Evolutionary conservation across 1,140 invertebrate genomes (phyloP), one percentile per base, ranked within the genome.

Genomic region (Nephotettix cincticeps): DNA sequence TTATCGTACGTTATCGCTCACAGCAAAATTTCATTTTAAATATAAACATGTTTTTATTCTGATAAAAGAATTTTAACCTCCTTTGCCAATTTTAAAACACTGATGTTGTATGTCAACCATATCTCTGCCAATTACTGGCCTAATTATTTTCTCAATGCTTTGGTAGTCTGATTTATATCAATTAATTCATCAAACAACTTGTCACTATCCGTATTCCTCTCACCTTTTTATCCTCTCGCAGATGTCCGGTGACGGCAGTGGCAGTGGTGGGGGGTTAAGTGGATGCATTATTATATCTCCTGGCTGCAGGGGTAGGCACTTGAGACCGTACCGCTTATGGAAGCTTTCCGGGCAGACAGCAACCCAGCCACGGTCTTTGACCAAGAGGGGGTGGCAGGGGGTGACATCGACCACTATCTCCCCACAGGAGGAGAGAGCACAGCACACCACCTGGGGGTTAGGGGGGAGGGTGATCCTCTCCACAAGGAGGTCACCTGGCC

Each of bases 151-250:
- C n/a, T n/a, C n/a, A n/a, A n/a, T n/a, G n/a, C n/a, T n/a, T n/a
- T n/a, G n/a, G n/a, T n/a, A n/a, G n/a, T n/a, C n/a, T n/a, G n/a
- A n/a, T n/a, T n/a, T n/a, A n/a, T n/a, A n/a, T n/a, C n/a, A n/a
- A n/a, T n/a, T n/a, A n/a, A n/a, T n/a, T n/a, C n/a, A n/a, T n/a
- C n/a, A n/a, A n/a, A n/a, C n/a, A n/a, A n/a, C n/a, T n/a, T n/a
- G n/a, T n/a, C n/a, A n/a, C n/a, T n/a, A n/a, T n/a, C n/a, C n/a
- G n/a, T n/a, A 36, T 36, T 14, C 4, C 4, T 36, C 68, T 72
- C 70, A 76, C 75, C 75, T 73, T 63, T 75, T 75, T 19, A 76
- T 74, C 17, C 73, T 68, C 30, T 76, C 75, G 68, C 74, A 75
- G 13, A 76, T 71, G 43, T 75, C 75, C 27, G 75, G 75, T n/a